Conservation (phyloP, 2,797 vertebrate genomes). For the Mormyrops boulengeri region DNA sequence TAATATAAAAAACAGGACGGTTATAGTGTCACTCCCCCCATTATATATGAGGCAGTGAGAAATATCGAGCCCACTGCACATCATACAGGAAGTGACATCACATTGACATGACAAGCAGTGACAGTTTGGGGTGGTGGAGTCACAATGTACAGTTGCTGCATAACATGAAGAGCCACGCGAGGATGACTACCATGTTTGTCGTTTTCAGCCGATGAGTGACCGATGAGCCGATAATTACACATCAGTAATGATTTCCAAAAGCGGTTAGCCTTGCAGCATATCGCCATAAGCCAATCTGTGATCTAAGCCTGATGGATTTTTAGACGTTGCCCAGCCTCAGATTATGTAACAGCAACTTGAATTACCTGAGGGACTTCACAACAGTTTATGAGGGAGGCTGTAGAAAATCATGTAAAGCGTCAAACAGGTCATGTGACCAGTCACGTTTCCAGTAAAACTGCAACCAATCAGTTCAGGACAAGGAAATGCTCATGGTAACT, state of each 20-base stretch:
- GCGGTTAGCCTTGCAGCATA: background rate
- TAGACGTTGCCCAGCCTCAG: background rate
- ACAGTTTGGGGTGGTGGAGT: background rate
- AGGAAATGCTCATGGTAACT: background rate
- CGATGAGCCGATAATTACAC: background rate
- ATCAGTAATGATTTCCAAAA: background rate
- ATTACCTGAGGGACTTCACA: background rate
- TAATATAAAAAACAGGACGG: background rate
- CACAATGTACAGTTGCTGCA: background rate
- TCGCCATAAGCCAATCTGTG: background rate
- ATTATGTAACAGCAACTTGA: background rate
- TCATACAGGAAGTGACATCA: background rate
- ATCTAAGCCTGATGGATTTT: background rate
- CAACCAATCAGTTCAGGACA: background rate
- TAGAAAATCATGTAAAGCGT: background rate
- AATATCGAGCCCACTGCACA: background rate
- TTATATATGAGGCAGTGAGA: background rate
- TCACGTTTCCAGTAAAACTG: background rate
- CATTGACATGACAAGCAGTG: background rate
- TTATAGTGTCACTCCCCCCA: background rate
- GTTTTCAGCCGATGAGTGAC: background rate
- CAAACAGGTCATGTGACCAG: background rate
- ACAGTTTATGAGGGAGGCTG: background rate
- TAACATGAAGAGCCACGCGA: background rate
- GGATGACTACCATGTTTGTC: background rate